A percentile compares a stretch with the other conserved stretches of the same genome.
Conservation (phyloP, 2,888 invertebrate genomes). For the Orthonevra nobilis region DNA sequence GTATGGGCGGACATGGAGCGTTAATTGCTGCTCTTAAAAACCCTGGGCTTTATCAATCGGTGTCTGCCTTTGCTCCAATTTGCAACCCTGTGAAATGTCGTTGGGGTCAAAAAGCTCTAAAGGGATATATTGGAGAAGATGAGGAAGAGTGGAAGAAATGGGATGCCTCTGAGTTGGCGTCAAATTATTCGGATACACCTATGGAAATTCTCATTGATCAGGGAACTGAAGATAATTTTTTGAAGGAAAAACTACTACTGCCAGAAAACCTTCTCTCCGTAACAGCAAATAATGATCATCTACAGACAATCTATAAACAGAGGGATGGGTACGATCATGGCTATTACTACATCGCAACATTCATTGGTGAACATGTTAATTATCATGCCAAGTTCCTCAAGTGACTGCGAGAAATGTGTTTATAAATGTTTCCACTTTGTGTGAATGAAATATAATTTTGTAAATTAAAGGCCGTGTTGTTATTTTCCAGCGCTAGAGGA, state of each 20-base stretch:
- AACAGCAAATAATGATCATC: conserved; percentile 81
- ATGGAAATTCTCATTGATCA: conserved; percentile 93
- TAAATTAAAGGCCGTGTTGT: no score
- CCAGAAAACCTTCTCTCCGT: conserved; percentile 88
- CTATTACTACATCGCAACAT: conserved; percentile 95
- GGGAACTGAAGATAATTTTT: conserved; percentile 92
- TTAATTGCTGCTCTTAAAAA: conserved; percentile 93
- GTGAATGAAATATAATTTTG: no score
- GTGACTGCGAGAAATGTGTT: no score
- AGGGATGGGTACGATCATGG: conserved; percentile 96
- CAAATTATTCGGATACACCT: conserved; percentile 90
- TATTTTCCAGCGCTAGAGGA: no score
- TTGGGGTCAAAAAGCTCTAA: conserved; percentile 94
- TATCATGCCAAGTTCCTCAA: no score
- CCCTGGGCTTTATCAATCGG: conserved; percentile 91
- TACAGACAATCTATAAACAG: conserved; percentile 86
- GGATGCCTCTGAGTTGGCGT: conserved; percentile 93
- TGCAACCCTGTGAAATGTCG: conserved; percentile 91
- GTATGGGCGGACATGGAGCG: conserved; percentile 99
- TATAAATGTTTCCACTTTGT: no score
- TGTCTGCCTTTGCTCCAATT: conserved; percentile 97
- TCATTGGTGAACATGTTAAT: conserved; percentile 94
- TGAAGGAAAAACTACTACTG: conserved; percentile 87
- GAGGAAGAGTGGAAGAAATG: conserved; percentile 87
- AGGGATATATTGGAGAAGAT: conserved; percentile 88